Base-by-base conservation (phyloP, 2,797 vertebrate genomes). In the Pelochelys cantorii region DNA sequence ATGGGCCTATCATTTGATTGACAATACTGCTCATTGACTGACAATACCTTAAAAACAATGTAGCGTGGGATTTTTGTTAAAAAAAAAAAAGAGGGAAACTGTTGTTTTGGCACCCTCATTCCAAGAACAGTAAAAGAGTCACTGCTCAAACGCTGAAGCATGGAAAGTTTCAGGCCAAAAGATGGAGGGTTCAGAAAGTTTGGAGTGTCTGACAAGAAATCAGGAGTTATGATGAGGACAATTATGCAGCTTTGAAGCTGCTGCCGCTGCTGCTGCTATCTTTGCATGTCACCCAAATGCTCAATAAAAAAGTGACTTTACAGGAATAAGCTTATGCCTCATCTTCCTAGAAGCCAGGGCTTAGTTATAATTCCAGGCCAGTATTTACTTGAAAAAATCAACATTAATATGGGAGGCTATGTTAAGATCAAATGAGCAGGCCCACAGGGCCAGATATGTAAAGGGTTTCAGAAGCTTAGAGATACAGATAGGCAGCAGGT, bases 331-430 rank as follows among this genome's bases (percentile, higher is more conserved):
- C 34, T 87, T 88, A 79, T 23, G 54, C 48, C 0, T 0, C 12
- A 1, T 0, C 29, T 86, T 83, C 62, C 59, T 77, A 25, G 1
- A 3, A 29, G 59, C 52, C 68, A 65, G 13, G 83, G 37, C 68
- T 71, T 22, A n/a, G 48, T 77, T 93, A 77, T n/a, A 34, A 25
- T 0, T 0, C 17, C 22, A 42, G 55, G 48, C 15, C 23, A 10
- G 10, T 3, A 2, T 56, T 81, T 20, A 15, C 77, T 86, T 77
- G 68, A 81, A 92, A 65, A 9, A 11, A 53, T 1, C 1, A 11
- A 22, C 54, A 60, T 57, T 82, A 71, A n/a, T 55, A 37, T 13
- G 1, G 37, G 37, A 83, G 83, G 74, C 57, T 79, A 59, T 81
- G 77, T 1, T 2, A 88, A 81, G 86, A 75, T 10, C 60, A 0